Base-by-base conservation (phyloP, 1,140 invertebrate species). In the Cryptotermes secundus region DNA sequence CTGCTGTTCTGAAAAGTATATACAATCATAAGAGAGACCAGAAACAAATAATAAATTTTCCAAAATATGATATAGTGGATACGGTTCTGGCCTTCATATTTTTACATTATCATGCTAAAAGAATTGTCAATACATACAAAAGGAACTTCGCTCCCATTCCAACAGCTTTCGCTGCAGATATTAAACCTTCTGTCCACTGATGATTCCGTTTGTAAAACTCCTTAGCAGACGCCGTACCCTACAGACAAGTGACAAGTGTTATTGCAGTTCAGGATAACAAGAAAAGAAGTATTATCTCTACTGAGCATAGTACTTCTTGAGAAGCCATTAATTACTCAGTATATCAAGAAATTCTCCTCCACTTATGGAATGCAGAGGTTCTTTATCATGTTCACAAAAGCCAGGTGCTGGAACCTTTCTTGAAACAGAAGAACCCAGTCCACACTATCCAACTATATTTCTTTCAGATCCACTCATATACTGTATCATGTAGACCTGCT, bases 191-290 rank as follows among this genome's bases (percentile, higher is more conserved):
- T 0, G 98, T 99, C 98, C 98, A 99, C 88, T 98, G 95, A 89
- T 99, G 98, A 90, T 99, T 99, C 87, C 97, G 92, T 89, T 99
- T 98, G 90, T 99, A 99, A 91, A 99, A 99, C 88, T 99, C 98
- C 89, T 91, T 96, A 3, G 94, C 94, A 36, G 95, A 95, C 6
- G 94, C 93, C 42, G 95, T 94, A 24, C 96, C 95, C 95, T 95
- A 86, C 7, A n/a, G n/a, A 31, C 10, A 72, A 72, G n/a, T 36
- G 34, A 83, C 24, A 79, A 34, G 49, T 79, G 12, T 42, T 49
- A 49, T 42, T 72, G 59, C 14, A 36, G 34, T 81, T n/a, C n/a
- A 81, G 4, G 4, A 16, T 22, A 80, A 79, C 49, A 85, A 83
- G 85, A 24, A 81, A 85, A 86, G 79, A 82, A 83, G 49, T 42